phyloP scores from a whole-genome alignment of 2,888 invertebrate species.

The Aphodius sticticus region DNA sequence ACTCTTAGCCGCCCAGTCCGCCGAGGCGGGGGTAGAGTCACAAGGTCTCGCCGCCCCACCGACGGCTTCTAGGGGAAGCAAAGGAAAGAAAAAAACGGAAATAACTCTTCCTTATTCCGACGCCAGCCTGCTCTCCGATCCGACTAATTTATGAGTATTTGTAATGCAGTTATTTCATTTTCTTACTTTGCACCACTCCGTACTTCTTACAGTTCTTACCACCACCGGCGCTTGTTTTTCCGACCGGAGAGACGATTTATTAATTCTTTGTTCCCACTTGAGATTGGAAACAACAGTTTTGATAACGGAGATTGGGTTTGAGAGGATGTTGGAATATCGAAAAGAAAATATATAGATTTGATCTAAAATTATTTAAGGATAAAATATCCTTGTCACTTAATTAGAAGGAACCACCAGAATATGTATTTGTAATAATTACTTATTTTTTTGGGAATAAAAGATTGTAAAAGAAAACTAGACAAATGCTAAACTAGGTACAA shows the following conservation, averaged over 20 bases:
- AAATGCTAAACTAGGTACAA: no score
- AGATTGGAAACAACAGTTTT: neutral
- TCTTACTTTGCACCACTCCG: slow-evolving; percentile 14
- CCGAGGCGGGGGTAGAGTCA: neutral
- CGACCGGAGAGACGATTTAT: neutral
- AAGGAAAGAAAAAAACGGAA: slow-evolving; percentile 16
- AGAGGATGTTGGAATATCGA: no score
- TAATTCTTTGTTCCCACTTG: neutral
- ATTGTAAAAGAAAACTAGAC: no score
- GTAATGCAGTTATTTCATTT: slow-evolving; percentile 33
- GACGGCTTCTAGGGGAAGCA: slow-evolving; percentile 8
- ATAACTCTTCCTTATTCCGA: slow-evolving; percentile 26
- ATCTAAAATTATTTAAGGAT: no score
- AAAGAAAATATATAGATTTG: no score
- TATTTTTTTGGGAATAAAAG: no score
- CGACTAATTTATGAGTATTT: slow-evolving; percentile 33
- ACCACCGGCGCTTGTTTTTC: neutral
- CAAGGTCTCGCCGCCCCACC: neutral
- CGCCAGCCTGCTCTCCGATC: slow-evolving; percentile 20
- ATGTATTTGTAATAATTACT: no score
- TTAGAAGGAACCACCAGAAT: no score
- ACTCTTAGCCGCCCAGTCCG: slow-evolving; percentile 11
- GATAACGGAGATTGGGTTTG: neutral
- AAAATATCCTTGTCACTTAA: no score
- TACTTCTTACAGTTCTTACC: neutral